phyloP scores from a whole-genome alignment of 2,113 vertebrate species.

The Myrmophylax atrothorax region DNA sequence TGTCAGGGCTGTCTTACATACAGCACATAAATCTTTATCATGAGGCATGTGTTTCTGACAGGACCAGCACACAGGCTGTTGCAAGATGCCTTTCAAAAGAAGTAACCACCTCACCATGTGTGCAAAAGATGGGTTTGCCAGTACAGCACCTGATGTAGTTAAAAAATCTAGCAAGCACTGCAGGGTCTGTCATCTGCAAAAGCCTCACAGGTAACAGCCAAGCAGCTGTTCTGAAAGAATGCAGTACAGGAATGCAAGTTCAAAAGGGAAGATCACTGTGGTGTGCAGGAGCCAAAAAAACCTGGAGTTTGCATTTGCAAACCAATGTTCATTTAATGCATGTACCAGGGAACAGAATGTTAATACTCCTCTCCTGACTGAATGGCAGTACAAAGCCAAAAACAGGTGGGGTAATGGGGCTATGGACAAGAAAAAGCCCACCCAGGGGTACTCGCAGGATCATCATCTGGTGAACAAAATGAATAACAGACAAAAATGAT shows the following conservation, averaged over 20 bases:
- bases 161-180: neutral
- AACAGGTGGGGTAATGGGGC: neutral
- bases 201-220: neutral
- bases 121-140: neutral
- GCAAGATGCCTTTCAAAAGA: constrained; percentile 1
- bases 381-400: neutral
- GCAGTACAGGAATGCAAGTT: neutral
- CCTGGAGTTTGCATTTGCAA: neutral
- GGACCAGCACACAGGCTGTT: neutral
- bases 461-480: neutral
- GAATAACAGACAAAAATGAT: neutral
- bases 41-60: neutral
- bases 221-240: neutral
- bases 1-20: neutral
- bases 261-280: neutral
- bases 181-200: neutral
- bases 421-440: neutral
- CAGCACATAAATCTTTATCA: constrained; percentile 11
- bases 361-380: neutral
- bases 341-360: fast-evolving
- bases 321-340: neutral
- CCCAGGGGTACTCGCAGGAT: fast-evolving
- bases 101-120: neutral
- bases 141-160: neutral
- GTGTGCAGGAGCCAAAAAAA: neutral